These are phyloP conservation scores for Scaptomyza pallida DNA, from an alignment of 1,140 invertebrate species.

Conservation along the genomic window DNA sequence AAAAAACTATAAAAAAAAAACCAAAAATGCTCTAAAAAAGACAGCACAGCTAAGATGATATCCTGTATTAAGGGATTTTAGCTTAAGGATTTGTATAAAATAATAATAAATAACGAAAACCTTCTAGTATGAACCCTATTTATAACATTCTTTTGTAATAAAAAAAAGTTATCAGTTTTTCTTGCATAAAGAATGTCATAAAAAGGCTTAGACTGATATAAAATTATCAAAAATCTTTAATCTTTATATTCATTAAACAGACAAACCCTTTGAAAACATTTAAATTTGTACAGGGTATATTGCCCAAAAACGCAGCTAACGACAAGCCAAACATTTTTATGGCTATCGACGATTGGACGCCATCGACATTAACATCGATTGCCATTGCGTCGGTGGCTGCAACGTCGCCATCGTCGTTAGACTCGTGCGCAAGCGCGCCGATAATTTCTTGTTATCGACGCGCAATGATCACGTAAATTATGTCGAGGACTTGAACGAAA, in stretches of 20 bases:
- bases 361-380: slow-evolving; percentile 48
- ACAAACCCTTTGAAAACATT: neutral
- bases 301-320: slow-evolving; percentile 15
- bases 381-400: slow-evolving; percentile 33
- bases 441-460: slow-evolving; percentile 82
- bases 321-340: slow-evolving; percentile 38
- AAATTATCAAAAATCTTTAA: too few species aligned
- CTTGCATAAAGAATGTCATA: too few species aligned
- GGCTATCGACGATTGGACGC: slow-evolving; percentile 50
- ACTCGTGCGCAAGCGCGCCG: slow-evolving; percentile 69
- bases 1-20: too few species aligned
- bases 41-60: neutral
- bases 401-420: slow-evolving; percentile 16
- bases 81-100: too few species aligned
- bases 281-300: slow-evolving; percentile 19
- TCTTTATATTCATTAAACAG: too few species aligned
- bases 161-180: too few species aligned
- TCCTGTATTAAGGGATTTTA: slow-evolving; percentile 4
- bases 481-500: slow-evolving; percentile 68
- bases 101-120: neutral
- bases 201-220: too few species aligned
- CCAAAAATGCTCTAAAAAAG: slow-evolving; percentile 7
- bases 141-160: too few species aligned
- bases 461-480: slow-evolving; percentile 81
- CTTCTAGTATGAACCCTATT: too few species aligned